These are phyloP conservation scores for Heliconius aoede DNA, from an alignment of 2,888 invertebrate species.

Conservation along the genomic window DNA sequence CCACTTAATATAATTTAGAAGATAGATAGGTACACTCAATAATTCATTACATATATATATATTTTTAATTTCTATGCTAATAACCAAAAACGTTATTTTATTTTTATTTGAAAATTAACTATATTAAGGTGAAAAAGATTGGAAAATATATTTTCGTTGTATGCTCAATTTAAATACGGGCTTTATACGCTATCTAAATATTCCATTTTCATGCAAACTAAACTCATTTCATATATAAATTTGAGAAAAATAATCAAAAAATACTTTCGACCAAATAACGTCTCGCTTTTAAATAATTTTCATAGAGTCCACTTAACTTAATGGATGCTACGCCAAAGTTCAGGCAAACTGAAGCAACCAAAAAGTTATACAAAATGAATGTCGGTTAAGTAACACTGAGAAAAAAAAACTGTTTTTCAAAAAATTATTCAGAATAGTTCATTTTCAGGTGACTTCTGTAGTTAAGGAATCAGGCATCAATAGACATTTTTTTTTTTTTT, in stretches of 20 bases:
- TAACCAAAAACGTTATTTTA: not conserved
- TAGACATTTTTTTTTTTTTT: too few species aligned
- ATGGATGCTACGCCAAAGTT: slow-evolving; percentile 26
- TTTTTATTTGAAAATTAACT: not conserved
- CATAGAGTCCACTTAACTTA: slow-evolving; percentile 26
- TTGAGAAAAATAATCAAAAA: slow-evolving; percentile 11
- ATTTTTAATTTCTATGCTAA: not conserved
- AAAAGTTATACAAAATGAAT: slow-evolving; percentile 24
- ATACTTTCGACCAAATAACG: slow-evolving; percentile 21
- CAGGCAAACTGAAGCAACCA: slow-evolving; percentile 19
- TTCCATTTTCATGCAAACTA: slow-evolving; percentile 1
- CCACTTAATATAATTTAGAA: too few species aligned
- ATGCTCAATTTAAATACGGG: not conserved
- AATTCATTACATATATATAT: too few species aligned
- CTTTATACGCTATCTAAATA: not conserved
- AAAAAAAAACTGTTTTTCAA: not conserved
- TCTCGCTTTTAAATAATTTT: slow-evolving; percentile 25
- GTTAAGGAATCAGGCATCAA: too few species aligned
- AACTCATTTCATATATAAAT: slow-evolving; percentile 14
- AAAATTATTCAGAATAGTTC: not conserved
- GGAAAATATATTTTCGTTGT: not conserved
- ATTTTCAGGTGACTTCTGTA: not conserved
- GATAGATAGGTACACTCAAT: too few species aligned
- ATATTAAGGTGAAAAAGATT: not conserved
- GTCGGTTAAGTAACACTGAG: slow-evolving; percentile 17